Percentiles rank a stretch among this genome's conserved stretches.
Evolutionary conservation across 2,797 vertebrate genomes (phyloP).

Genomic region (Acipenser oxyrinchus): DNA sequence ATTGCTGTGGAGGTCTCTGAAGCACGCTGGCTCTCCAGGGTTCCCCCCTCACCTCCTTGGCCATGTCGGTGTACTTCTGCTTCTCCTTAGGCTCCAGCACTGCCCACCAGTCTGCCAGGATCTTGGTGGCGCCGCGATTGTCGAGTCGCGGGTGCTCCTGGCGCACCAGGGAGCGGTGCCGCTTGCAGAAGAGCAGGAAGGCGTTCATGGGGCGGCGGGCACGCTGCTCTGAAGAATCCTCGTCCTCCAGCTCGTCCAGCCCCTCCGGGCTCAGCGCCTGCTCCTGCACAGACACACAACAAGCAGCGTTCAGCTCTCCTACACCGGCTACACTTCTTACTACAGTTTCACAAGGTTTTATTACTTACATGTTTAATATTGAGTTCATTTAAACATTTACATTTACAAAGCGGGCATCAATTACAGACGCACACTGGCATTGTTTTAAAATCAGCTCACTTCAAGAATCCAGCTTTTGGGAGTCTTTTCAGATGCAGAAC

Average conservation of each 20-base stretch:
- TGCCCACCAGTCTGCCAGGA: conserved; percentile 98
- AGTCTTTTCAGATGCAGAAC: no score
- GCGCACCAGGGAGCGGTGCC: conserved; percentile 93
- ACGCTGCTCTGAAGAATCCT: conserved; percentile 83
- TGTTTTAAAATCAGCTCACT: no score
- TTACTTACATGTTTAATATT: no score
- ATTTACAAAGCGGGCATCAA: no score
- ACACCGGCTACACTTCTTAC: no score
- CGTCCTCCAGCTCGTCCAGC: conserved; percentile 74
- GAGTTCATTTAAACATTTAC: no score
- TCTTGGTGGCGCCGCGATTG: conserved; percentile 97
- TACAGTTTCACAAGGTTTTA: no score
- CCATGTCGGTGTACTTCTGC: conserved; percentile 98
- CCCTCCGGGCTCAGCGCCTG: conserved; percentile 62
- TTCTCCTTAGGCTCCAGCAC: conserved; percentile 94
- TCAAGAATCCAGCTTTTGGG: no score
- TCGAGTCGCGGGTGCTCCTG: conserved; percentile 94
- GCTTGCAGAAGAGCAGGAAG: conserved; percentile 96
- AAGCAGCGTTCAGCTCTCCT: no score
- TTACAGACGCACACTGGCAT: no score
- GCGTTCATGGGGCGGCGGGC: conserved; percentile 96
- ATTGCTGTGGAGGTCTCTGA: no score
- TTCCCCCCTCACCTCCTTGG: conserved; percentile 79
- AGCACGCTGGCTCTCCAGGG: no score
- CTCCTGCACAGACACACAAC: conserved; percentile 40